These are phyloP conservation scores for Cotesia typhae DNA, from an alignment of 1,140 invertebrate genomes.

Conservation along the genomic window DNA sequence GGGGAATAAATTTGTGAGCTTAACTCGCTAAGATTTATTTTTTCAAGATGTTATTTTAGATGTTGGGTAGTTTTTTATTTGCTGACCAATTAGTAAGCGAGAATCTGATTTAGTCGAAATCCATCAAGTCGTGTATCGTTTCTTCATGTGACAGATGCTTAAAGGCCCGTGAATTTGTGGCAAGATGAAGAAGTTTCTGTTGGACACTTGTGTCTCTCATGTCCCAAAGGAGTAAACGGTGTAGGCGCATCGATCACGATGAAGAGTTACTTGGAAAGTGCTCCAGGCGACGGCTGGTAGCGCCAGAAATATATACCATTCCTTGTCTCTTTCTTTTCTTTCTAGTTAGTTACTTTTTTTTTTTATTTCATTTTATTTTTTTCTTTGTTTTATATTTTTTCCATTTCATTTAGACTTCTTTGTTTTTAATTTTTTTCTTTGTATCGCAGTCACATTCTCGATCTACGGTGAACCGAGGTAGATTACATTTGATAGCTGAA, in stretches of 20 bases:
- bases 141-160: conserved; percentile 5
- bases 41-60: no score
- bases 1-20: no score
- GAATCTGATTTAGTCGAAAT: no score
- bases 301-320: not conserved
- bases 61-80: no score
- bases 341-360: conserved; percentile 6
- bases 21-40: no score
- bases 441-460: not conserved
- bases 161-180: not conserved
- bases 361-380: not conserved
- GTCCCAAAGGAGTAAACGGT: not conserved
- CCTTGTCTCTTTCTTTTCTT: not conserved
- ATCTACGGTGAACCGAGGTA: conserved; percentile 7
- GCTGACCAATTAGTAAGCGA: no score
- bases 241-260: conserved; percentile 16
- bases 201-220: conserved; percentile 22
- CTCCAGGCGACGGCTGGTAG: conserved; percentile 24
- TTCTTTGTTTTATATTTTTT: conserved; percentile 7
- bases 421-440: conserved; percentile 6
- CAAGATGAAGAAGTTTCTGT: not conserved
- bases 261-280: conserved; percentile 13
- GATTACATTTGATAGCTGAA: not conserved
- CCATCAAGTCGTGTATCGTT: no score
- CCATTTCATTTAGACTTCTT: not conserved